Evolutionary conservation across 1,140 invertebrate genomes (phyloP).

Genomic region (Conus betulinus): DNA sequence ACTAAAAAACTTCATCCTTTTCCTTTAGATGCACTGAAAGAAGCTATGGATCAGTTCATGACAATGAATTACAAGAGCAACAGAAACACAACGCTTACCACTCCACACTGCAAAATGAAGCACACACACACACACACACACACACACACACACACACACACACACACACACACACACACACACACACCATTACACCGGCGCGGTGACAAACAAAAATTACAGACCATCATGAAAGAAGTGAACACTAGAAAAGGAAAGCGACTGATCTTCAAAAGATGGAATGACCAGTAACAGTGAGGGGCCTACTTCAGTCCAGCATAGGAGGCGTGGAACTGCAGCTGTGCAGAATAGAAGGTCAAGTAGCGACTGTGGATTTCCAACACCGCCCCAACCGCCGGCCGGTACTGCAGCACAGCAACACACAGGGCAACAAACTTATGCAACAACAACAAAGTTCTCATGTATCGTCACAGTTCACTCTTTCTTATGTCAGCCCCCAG

Average conservation of each 20-base stretch:
- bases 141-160: too few relatives aligned
- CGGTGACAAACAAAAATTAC: neutral
- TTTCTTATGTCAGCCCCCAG: too few relatives aligned
- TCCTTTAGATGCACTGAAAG: too few relatives aligned
- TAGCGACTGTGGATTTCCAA: conserved; percentile 87
- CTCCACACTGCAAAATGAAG: neutral
- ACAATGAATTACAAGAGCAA: too few relatives aligned
- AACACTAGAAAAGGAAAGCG: neutral
- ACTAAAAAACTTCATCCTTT: too few relatives aligned
- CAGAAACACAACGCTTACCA: too few relatives aligned
- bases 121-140: too few relatives aligned
- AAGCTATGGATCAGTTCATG: too few relatives aligned
- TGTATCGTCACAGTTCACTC: too few relatives aligned
- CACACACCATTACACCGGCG: neutral
- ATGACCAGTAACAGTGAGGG: neutral
- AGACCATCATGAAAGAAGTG: neutral
- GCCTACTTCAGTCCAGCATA: conserved; percentile 85
- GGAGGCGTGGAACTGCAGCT: conserved; percentile 88
- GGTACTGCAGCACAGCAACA: conserved; percentile 77
- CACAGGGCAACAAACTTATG: conserved; percentile 7
- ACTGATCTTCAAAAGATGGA: neutral
- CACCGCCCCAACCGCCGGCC: conserved; percentile 87
- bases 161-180: neutral
- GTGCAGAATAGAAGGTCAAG: conserved; percentile 88
- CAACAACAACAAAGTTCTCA: too few relatives aligned